A percentile compares a stretch with the other conserved stretches of the same genome.
These are phyloP conservation scores for Meriones unguiculatus DNA, from an alignment of 2,113 vertebrate species.

Conservation along the genomic window DNA sequence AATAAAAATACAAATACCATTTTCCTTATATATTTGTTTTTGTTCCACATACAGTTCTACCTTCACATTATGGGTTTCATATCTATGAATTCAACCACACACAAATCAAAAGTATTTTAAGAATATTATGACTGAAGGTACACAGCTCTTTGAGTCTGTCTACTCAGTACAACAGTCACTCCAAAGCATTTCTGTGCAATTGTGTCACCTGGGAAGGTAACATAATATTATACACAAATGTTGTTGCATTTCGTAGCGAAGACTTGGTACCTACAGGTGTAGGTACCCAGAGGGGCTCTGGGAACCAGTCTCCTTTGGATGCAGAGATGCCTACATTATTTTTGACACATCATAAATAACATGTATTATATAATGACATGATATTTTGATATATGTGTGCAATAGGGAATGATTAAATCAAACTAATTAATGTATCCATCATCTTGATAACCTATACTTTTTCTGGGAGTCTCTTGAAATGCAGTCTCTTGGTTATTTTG, in stretches of 20 bases:
- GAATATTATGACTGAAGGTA: neutral
- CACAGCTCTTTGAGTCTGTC: neutral
- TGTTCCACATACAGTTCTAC: neutral
- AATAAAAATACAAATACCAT: neutral
- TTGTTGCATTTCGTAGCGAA: neutral
- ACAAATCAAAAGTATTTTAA: neutral
- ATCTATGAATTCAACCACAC: neutral
- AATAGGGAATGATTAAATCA: constrained; percentile 31
- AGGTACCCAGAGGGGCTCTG: neutral
- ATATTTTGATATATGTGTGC: neutral
- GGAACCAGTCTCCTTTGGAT: neutral
- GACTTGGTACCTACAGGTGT: neutral
- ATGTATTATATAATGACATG: neutral
- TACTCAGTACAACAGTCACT: neutral
- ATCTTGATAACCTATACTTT: neutral
- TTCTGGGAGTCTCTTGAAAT: neutral
- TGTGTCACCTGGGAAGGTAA: neutral
- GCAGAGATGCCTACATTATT: neutral
- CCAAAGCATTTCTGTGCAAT: neutral
- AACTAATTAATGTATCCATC: neutral
- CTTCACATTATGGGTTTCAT: neutral
- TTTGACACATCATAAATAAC: neutral
- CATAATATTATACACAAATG: neutral
- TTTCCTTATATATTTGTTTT: neutral
- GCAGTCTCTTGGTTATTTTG: neutral